Conservation (phyloP, 2,113 vertebrate genomes). For the Glareola pratincola region DNA sequence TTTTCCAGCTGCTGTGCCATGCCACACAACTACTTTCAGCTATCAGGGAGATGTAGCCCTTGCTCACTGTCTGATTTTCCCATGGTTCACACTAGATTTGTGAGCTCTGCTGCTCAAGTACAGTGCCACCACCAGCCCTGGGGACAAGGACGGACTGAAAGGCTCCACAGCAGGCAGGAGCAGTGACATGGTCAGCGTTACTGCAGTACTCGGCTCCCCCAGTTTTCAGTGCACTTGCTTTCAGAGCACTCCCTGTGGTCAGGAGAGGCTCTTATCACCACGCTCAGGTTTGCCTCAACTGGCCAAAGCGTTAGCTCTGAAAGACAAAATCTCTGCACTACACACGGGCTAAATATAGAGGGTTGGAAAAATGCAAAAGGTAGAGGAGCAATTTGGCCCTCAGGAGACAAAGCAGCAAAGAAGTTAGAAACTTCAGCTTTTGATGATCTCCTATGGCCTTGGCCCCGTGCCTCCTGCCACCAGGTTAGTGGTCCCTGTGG, state of each 20-base stretch:
- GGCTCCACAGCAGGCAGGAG: neutral
- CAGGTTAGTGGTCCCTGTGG: neutral
- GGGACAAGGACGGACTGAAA: neutral
- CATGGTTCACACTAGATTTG: rapidly evolving
- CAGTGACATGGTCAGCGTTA: neutral
- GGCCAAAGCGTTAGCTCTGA: neutral
- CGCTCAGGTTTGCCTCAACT: neutral
- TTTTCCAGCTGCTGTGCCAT: neutral
- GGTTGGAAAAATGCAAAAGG: neutral
- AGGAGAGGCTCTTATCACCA: neutral
- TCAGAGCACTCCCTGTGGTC: neutral
- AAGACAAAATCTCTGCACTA: neutral
- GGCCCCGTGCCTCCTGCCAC: neutral
- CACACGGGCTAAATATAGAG: neutral
- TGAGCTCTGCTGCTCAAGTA: neutral
- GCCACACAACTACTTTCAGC: neutral
- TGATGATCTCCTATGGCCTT: neutral
- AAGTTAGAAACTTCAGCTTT: neutral
- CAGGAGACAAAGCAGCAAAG: neutral
- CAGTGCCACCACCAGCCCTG: rapidly evolving
- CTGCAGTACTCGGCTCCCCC: neutral
- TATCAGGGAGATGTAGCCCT: neutral
- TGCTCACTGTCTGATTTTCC: neutral
- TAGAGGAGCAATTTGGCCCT: neutral
- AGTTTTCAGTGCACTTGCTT: neutral